Base-by-base conservation (phyloP, 2,797 vertebrate genomes). In the Leuciscus waleckii region DNA sequence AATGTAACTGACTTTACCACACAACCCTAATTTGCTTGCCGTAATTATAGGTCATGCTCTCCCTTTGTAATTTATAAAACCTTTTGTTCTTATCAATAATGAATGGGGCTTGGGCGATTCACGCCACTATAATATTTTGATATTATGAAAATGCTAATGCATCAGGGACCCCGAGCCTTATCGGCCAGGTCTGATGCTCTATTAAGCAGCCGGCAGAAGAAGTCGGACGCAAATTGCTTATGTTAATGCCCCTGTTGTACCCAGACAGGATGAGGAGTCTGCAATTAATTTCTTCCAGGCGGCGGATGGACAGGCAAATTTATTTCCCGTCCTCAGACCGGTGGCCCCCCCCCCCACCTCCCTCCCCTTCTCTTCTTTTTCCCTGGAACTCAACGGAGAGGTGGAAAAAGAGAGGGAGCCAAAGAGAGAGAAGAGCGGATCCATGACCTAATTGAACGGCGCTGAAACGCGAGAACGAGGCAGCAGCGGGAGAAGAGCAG, bases 41-140 rank as follows among this genome's bases (percentile, higher is more conserved):
- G 91, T 98, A 98, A 99, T 99, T 99, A 99, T 98, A 98, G 97
- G 97, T 98, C 96, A 89, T 93, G 97, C 96, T 97, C 97, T 96
- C 94, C 93, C 95, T 98, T 98, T 97, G 96, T 97, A 97, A 97
- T 97, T 97, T 97, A 96, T 96, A 96, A 96, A 96, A 94, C 95
- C 95, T 97, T 97, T 96, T 97, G 95, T 98, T 97, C 96, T 97
- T 98, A 98, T 99, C 97, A 98, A 98, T 98, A 98, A 98, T 98
- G 96, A 97, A 99, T 97, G 95, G 95, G 82, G 94, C 94, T 93
- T 94, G 92, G 90, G 93, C 94, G 95, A 96, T 96, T 97, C 95
- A 95, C 89, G 87, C 91, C 14, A 92, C 96, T 96, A 95, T 96
- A 96, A 96, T 97, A 97, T 97, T 95, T 97, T 95, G 96, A 96